These are phyloP conservation scores for Lamproptera curius DNA, from an alignment of 2,888 invertebrate species.

Conservation along the genomic window DNA sequence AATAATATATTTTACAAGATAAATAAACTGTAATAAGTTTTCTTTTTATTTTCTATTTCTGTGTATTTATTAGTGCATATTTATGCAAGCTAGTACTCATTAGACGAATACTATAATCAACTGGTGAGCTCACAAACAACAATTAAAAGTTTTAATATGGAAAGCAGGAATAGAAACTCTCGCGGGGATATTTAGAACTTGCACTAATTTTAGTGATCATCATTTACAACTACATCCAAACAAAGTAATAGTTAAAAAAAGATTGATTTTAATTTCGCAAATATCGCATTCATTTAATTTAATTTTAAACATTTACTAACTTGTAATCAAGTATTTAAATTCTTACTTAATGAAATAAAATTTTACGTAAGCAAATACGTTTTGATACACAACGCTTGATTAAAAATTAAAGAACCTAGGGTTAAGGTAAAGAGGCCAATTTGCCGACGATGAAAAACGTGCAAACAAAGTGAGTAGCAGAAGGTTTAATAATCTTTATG, in stretches of 20 bases:
- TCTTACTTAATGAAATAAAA: too few relatives aligned
- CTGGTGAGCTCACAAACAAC: constrained; percentile 38
- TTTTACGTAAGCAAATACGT: too few relatives aligned
- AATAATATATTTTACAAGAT: too few relatives aligned
- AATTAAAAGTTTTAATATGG: constrained; percentile 52
- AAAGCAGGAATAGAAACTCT: constrained; percentile 44
- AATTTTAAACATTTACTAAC: too few relatives aligned
- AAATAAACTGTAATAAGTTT: too few relatives aligned
- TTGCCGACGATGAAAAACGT: constrained; percentile 41
- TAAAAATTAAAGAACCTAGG: constrained; percentile 28
- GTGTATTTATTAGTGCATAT: too few relatives aligned
- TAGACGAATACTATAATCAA: constrained; percentile 17
- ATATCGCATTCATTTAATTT: too few relatives aligned
- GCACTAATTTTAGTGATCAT: constrained; percentile 50
- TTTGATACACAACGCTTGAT: too few relatives aligned
- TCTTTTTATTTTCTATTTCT: too few relatives aligned
- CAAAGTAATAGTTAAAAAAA: too few relatives aligned
- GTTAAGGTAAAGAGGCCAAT: constrained; percentile 37
- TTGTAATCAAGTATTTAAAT: too few relatives aligned
- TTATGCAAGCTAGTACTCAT: constrained; percentile 2
- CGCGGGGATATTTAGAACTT: constrained; percentile 42
- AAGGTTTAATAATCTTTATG: constrained; percentile 36
- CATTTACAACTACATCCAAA: constrained; percentile 64
- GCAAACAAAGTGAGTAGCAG: constrained; percentile 33
- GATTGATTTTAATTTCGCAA: too few relatives aligned